phyloP scores from a whole-genome alignment of 2,888 invertebrate species.

The Chouioia cunea region DNA sequence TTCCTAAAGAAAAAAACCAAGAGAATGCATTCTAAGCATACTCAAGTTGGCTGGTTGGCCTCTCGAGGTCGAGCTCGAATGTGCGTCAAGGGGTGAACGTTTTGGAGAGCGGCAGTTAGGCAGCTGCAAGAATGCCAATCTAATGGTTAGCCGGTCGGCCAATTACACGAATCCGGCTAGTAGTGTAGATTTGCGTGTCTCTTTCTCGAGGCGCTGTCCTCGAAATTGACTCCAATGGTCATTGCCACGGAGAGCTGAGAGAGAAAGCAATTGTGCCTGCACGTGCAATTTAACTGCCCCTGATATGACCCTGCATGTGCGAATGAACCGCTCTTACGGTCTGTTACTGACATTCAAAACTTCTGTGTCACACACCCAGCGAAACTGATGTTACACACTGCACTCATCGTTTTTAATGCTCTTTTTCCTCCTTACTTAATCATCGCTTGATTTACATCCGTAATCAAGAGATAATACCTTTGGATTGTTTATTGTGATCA shows the following conservation, averaged over 20 bases:
- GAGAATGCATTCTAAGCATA: too few species aligned
- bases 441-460: too few species aligned
- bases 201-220: slow-evolving; percentile 14
- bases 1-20: too few species aligned
- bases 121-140: slow-evolving; percentile 35
- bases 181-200: slow-evolving; percentile 40
- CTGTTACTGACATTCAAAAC: slow-evolving; percentile 23
- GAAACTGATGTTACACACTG: not conserved
- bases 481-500: too few species aligned
- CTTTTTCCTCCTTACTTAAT: too few species aligned
- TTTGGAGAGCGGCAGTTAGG: slow-evolving; percentile 24
- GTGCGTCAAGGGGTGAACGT: slow-evolving; percentile 26
- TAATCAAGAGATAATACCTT: too few species aligned
- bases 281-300: slow-evolving; percentile 36
- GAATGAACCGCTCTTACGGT: slow-evolving; percentile 33
- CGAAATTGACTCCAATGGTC: slow-evolving; percentile 30
- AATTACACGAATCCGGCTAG: slow-evolving; percentile 30
- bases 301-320: slow-evolving; percentile 26
- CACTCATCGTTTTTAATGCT: too few species aligned
- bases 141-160: slow-evolving; percentile 24
- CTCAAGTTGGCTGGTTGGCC: too few species aligned
- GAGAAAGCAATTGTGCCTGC: slow-evolving; percentile 32
- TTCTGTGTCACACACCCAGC: slow-evolving; percentile 7
- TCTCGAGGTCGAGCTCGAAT: not conserved
- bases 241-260: slow-evolving; percentile 23